Evolutionary conservation across 2,113 vertebrate species (phyloP).

Genomic region (Laticauda colubrina): DNA sequence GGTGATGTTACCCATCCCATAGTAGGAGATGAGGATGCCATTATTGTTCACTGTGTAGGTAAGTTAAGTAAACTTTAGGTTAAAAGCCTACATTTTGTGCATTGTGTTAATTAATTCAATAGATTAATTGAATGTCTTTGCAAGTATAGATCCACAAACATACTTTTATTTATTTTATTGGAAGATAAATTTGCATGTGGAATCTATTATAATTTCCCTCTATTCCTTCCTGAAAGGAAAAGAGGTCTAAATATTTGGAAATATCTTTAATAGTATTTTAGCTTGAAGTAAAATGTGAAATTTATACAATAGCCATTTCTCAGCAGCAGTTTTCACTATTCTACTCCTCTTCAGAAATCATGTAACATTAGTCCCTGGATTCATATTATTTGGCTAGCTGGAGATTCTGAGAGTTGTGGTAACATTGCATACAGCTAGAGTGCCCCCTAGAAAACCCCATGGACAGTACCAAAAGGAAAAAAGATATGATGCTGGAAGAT

Average conservation of each 20-base stretch:
- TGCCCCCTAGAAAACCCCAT: no score
- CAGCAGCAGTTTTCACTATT: not conserved
- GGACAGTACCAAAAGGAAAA: no score
- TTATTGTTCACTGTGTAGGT: slow-evolving; percentile 92
- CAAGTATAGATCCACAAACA: no score
- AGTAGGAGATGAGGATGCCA: slow-evolving; percentile 74
- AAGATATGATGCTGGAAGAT: no score
- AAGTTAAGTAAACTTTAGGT: slow-evolving; percentile 13
- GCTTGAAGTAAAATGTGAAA: not conserved
- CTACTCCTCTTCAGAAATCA: not conserved
- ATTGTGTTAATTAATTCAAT: not conserved
- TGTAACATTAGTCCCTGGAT: not conserved
- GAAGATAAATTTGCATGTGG: not conserved
- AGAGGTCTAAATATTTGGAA: not conserved
- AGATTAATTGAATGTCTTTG: not conserved
- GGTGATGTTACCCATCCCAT: slow-evolving; percentile 90
- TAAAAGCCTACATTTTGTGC: not conserved
- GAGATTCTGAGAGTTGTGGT: not conserved
- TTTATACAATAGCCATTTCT: not conserved
- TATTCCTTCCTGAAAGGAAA: not conserved
- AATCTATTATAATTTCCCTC: not conserved
- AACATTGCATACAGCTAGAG: not conserved
- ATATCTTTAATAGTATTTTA: not conserved
- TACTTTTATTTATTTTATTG: not conserved
- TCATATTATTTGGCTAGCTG: not conserved